Percentiles rank a stretch among this genome's conserved stretches.
These are phyloP conservation scores for Rhopalosiphum nymphaeae DNA, from an alignment of 2,888 invertebrate species.

Conservation along the genomic window DNA sequence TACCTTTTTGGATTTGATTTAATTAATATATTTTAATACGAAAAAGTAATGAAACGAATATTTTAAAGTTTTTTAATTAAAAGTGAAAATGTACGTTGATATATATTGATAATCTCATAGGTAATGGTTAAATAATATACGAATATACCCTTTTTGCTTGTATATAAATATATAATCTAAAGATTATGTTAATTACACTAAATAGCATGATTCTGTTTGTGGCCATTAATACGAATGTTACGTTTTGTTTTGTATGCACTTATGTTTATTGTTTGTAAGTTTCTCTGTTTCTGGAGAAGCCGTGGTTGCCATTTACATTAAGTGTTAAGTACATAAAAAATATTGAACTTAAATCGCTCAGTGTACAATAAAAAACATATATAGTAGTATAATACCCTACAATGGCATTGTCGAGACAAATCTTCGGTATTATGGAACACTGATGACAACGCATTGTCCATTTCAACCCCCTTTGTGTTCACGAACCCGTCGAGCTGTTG, in stretches of 20 bases:
- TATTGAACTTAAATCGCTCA: slow-evolving; percentile 14
- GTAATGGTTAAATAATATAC: slow-evolving; percentile 13
- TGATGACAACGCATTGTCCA: slow-evolving; percentile 44
- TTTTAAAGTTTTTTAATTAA: not conserved
- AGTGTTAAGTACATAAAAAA: slow-evolving; percentile 37
- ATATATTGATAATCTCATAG: not conserved
- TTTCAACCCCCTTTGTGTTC: slow-evolving; percentile 30
- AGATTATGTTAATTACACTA: slow-evolving; percentile 17
- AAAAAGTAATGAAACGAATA: not conserved
- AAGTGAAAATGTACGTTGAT: not conserved
- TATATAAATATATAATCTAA: not conserved
- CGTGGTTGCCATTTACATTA: not conserved
- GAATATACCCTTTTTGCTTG: not conserved
- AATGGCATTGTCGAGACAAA: slow-evolving; percentile 31
- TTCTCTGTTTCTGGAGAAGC: not conserved
- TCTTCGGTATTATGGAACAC: slow-evolving; percentile 27
- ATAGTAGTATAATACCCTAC: slow-evolving; percentile 12
- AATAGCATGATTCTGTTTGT: slow-evolving; percentile 12
- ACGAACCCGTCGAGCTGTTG: slow-evolving; percentile 36
- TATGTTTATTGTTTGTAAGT: not conserved
- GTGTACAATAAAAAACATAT: not conserved
- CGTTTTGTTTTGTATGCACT: not conserved
- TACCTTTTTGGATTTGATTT: not conserved
- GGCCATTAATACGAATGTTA: slow-evolving; percentile 5
- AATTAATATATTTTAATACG: not conserved